Evolutionary conservation across 2,888 invertebrate species (phyloP).

Genomic region (Amphipoea oculea): DNA sequence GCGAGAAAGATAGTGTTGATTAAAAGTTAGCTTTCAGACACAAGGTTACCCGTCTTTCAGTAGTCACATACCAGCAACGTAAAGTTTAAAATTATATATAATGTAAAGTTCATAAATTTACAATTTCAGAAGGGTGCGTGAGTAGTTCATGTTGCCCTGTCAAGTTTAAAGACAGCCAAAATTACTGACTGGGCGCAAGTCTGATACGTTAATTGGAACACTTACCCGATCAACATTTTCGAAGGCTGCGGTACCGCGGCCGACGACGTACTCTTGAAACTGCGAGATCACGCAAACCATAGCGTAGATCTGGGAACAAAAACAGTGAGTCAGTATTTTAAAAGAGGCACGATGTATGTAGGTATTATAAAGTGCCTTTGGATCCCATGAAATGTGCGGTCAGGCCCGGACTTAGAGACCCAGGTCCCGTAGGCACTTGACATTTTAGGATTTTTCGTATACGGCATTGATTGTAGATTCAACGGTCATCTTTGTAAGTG

Average conservation of each 20-base stretch:
- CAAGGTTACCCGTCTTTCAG: background rate
- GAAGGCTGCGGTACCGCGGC: slow-evolving; percentile 93
- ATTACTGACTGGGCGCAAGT: background rate
- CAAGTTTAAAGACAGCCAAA: background rate
- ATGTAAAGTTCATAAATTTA: background rate
- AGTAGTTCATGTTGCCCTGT: background rate
- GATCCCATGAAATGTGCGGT: background rate
- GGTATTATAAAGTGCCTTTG: background rate
- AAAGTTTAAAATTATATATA: background rate
- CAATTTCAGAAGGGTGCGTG: background rate
- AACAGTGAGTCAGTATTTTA: background rate
- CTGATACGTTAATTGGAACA: slow-evolving; percentile 29
- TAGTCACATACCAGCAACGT: background rate
- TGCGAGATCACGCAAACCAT: slow-evolving; percentile 96
- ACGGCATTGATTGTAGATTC: background rate
- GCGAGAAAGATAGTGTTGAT: background rate
- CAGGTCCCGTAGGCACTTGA: too few relatives aligned
- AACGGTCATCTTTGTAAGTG: background rate
- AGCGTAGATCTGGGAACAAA: slow-evolving; percentile 92
- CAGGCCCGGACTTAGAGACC: too few relatives aligned
- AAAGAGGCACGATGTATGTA: background rate
- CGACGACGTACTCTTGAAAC: slow-evolving; percentile 94
- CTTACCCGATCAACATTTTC: slow-evolving; percentile 90
- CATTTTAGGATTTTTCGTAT: background rate
- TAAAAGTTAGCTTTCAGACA: background rate